phyloP scores from a whole-genome alignment of 2,888 invertebrate genomes.

The Notodonta ziczac region DNA sequence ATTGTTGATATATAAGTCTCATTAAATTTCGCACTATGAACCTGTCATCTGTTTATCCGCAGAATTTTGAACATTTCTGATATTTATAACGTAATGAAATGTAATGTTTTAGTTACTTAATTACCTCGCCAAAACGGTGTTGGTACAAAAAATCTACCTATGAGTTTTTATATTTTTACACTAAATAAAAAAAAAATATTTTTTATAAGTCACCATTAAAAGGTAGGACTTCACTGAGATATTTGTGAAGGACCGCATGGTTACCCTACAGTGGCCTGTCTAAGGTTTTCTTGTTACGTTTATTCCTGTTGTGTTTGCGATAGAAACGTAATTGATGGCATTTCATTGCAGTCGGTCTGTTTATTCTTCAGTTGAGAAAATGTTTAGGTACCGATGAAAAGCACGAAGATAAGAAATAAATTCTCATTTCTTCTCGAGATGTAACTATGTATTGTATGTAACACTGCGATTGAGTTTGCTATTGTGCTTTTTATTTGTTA shows the following conservation, averaged over 20 bases:
- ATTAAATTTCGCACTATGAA: too few species aligned
- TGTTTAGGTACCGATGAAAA: background rate
- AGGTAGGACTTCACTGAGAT: too few species aligned
- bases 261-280: background rate
- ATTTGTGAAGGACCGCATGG: background rate
- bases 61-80: too few species aligned
- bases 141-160: too few species aligned
- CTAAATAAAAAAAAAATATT: too few species aligned
- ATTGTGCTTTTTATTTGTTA: background rate
- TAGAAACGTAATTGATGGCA: slow-evolving; percentile 6
- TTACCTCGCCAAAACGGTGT: too few species aligned
- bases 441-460: background rate
- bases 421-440: background rate
- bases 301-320: slow-evolving; percentile 5
- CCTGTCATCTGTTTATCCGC: too few species aligned
- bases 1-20: too few species aligned
- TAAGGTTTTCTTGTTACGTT: slow-evolving; percentile 8
- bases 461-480: background rate
- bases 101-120: too few species aligned
- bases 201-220: too few species aligned
- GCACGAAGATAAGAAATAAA: background rate
- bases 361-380: slow-evolving; percentile 3
- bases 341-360: slow-evolving; percentile 1
- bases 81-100: too few species aligned
- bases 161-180: too few species aligned